Evolutionary conservation across 1,140 invertebrate species (phyloP).

Genomic region (Drosophila auraria): DNA sequence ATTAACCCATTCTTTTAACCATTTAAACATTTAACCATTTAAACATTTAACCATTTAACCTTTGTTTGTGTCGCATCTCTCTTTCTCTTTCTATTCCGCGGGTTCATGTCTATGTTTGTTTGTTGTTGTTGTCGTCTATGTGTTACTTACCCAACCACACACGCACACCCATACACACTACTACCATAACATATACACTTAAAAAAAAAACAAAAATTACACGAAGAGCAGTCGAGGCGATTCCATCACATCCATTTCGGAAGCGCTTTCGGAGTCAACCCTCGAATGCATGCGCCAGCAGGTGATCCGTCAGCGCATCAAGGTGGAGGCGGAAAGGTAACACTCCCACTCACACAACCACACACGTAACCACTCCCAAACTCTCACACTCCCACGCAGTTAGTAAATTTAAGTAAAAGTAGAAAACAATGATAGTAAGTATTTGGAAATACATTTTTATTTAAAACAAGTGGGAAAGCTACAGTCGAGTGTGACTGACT

Average conservation of each 20-base stretch:
- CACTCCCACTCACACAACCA: slow-evolving; percentile 35
- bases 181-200: slow-evolving; percentile 75
- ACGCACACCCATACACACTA: slow-evolving; percentile 20
- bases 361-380: slow-evolving; percentile 8
- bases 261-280: slow-evolving; percentile 88
- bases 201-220: slow-evolving; percentile 52
- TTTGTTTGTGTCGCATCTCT: slow-evolving; percentile 42
- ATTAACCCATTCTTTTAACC: not conserved
- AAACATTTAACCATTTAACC: slow-evolving; percentile 9
- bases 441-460: no score
- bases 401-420: no score
- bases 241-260: slow-evolving; percentile 36
- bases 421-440: no score
- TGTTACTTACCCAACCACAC: slow-evolving; percentile 39
- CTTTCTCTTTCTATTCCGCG: slow-evolving; percentile 60
- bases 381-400: not conserved
- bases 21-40: not conserved
- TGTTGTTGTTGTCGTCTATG: slow-evolving; percentile 27
- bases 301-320: slow-evolving; percentile 89
- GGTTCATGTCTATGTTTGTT: slow-evolving; percentile 21
- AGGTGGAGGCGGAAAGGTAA: slow-evolving; percentile 91
- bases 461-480: no score
- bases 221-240: slow-evolving; percentile 32
- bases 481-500: no score
- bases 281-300: slow-evolving; percentile 90